Conservation (phyloP, 2,888 invertebrate genomes). For the Clivina fossor region DNA sequence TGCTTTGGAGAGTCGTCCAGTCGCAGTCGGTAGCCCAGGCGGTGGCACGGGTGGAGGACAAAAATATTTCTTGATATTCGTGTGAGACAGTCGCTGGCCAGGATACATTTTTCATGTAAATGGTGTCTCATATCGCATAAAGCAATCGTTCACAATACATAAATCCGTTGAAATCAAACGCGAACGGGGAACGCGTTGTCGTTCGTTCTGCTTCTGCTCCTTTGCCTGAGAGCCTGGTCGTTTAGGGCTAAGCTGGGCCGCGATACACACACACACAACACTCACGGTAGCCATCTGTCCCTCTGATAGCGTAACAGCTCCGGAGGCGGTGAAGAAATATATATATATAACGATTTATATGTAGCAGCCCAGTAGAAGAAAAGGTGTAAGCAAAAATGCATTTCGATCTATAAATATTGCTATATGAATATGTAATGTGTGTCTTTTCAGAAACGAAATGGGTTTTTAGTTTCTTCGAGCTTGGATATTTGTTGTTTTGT, state of each 20-base stretch:
- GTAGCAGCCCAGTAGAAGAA: too few relatives aligned
- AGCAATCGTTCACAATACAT: constrained; percentile 58
- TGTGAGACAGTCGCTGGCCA: constrained; percentile 27
- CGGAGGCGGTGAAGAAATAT: not conserved
- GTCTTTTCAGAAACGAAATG: too few relatives aligned
- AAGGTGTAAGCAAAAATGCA: too few relatives aligned
- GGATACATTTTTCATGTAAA: constrained; percentile 57
- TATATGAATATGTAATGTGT: too few relatives aligned
- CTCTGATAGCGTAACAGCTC: constrained; percentile 9
- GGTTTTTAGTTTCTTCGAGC: too few relatives aligned
- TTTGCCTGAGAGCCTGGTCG: constrained; percentile 51
- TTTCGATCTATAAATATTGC: too few relatives aligned
- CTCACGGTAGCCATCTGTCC: constrained; percentile 23
- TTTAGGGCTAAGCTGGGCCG: constrained; percentile 26
- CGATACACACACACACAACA: not conserved
- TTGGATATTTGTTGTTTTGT: too few relatives aligned
- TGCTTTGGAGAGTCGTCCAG: too few relatives aligned
- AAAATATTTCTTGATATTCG: constrained; percentile 33
- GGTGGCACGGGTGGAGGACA: too few relatives aligned
- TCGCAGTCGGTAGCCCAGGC: too few relatives aligned
- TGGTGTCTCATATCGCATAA: constrained; percentile 57
- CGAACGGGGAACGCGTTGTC: constrained; percentile 25
- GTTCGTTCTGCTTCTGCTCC: too few relatives aligned
- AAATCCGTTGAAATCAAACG: constrained; percentile 56
- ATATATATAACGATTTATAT: too few relatives aligned